A percentile compares a stretch with the other conserved stretches of the same genome.
Conservation (phyloP, 92 coral and sea anemone genomes). For the Siderastrea radians region DNA sequence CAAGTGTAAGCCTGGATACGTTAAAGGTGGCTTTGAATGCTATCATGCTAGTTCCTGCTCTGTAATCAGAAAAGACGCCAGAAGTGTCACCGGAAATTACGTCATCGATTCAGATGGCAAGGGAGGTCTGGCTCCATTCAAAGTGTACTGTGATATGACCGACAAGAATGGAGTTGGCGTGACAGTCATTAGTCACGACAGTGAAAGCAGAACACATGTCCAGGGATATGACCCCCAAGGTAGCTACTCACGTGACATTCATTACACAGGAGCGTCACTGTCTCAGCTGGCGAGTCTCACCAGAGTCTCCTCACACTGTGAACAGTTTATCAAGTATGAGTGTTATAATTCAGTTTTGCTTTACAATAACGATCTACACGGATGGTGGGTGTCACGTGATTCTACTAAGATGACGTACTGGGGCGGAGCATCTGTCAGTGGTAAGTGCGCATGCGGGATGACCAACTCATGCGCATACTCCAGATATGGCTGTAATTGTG, state of each 20-base stretch:
- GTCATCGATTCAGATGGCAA: background rate
- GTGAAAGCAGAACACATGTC: slow-evolving; percentile 43
- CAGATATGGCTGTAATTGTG: background rate
- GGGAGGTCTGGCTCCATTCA: background rate
- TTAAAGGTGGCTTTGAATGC: too few relatives aligned
- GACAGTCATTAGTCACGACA: slow-evolving; percentile 1
- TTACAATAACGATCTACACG: background rate
- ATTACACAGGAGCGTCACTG: slow-evolving; percentile 53
- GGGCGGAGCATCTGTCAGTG: slow-evolving; percentile 69
- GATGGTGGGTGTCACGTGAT: slow-evolving; percentile 74
- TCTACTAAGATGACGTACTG: slow-evolving; percentile 59
- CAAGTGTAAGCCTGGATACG: too few relatives aligned
- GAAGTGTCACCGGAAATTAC: background rate
- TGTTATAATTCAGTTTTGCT: background rate
- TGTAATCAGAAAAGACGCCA: too few relatives aligned
- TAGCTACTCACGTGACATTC: slow-evolving; percentile 44
- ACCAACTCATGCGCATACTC: slow-evolving; percentile 37
- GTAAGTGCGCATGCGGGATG: slow-evolving; percentile 77
- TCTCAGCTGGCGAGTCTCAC: slow-evolving; percentile 66
- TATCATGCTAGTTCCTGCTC: too few relatives aligned
- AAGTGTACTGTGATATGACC: slow-evolving; percentile 3
- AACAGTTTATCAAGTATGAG: background rate
- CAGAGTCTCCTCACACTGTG: background rate
- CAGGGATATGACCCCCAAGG: slow-evolving; percentile 8
- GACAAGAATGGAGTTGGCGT: slow-evolving; percentile 18